These are phyloP conservation scores for Monopis laevigella DNA, from an alignment of 2,888 invertebrate genomes.

Conservation along the genomic window DNA sequence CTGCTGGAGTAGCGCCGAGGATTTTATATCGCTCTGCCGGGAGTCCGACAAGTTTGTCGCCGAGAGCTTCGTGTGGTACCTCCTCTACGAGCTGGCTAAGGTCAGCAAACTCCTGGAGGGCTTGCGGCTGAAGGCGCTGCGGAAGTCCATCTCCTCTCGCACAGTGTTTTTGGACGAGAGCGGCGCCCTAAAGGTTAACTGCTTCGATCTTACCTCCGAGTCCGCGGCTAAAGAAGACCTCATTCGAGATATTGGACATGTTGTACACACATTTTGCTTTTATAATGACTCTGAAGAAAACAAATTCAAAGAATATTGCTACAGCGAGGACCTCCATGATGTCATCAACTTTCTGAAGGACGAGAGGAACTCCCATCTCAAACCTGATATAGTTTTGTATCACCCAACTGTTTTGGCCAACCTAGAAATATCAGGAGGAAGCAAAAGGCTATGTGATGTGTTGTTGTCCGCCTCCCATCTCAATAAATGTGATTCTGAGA, in stretches of 20 bases:
- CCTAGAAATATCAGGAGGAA: constrained; percentile 31
- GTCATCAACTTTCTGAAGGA: constrained; percentile 44
- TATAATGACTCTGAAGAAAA: constrained; percentile 18
- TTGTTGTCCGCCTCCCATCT: constrained; percentile 34
- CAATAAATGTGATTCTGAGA: constrained; percentile 57
- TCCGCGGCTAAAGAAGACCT: constrained; percentile 20
- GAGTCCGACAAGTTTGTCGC: constrained; percentile 37
- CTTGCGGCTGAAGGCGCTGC: constrained; percentile 34
- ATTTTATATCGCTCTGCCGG: constrained; percentile 38
- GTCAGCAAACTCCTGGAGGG: constrained; percentile 36
- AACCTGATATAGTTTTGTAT: constrained; percentile 48
- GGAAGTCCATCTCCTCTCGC: constrained; percentile 22
- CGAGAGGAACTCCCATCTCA: constrained; percentile 34
- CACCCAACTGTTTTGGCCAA: constrained; percentile 58
- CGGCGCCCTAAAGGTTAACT: constrained; percentile 46
- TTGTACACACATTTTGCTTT: constrained; percentile 34
- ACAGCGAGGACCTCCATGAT: constrained; percentile 48
- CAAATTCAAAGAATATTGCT: constrained; percentile 32
- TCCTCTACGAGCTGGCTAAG: constrained; percentile 45
- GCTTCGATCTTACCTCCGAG: constrained; percentile 34
- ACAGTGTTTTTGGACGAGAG: constrained; percentile 41
- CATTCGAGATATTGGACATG: constrained; percentile 41
- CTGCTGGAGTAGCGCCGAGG: constrained; percentile 45
- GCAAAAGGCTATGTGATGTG: constrained; percentile 33
- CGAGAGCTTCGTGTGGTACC: constrained; percentile 51